These are phyloP conservation scores for Lineus longissimus DNA, from an alignment of 1,140 invertebrate genomes.

Conservation along the genomic window DNA sequence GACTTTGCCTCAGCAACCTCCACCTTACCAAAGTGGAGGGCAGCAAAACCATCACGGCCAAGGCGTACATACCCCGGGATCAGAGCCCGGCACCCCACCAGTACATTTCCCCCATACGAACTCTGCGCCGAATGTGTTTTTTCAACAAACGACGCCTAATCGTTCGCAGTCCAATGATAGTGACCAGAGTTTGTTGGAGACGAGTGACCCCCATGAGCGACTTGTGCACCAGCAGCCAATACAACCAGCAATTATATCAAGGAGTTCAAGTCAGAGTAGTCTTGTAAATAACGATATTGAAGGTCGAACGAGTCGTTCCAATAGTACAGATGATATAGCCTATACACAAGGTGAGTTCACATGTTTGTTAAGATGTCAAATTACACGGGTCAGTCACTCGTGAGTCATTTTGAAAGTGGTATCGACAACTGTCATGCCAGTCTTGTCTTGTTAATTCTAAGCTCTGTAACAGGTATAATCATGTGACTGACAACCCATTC, in stretches of 20 bases:
- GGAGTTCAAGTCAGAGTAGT: background rate
- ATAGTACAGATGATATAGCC: slow-evolving; percentile 1
- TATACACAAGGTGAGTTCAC: background rate
- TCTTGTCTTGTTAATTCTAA: too few species aligned
- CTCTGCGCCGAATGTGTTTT: too few species aligned
- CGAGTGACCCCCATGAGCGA: background rate
- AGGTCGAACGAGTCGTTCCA: background rate
- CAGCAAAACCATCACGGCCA: background rate
- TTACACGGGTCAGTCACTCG: too few species aligned
- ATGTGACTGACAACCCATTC: too few species aligned
- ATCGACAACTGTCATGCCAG: too few species aligned
- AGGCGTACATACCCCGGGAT: background rate
- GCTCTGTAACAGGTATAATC: too few species aligned
- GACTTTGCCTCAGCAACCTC: too few species aligned
- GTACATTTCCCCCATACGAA: too few species aligned
- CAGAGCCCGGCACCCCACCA: background rate
- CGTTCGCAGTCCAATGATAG: background rate
- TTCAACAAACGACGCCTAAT: too few species aligned
- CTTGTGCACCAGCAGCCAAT: background rate
- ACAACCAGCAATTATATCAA: background rate
- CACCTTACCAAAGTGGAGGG: too few species aligned
- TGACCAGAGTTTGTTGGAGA: background rate
- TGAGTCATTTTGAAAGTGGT: too few species aligned
- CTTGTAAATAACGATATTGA: background rate
- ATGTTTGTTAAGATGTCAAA: too few species aligned